Percentiles rank a stretch among this genome's conserved stretches.
Evolutionary conservation across 2,113 vertebrate species (phyloP).

Genomic region (Sebastes fasciatus): DNA sequence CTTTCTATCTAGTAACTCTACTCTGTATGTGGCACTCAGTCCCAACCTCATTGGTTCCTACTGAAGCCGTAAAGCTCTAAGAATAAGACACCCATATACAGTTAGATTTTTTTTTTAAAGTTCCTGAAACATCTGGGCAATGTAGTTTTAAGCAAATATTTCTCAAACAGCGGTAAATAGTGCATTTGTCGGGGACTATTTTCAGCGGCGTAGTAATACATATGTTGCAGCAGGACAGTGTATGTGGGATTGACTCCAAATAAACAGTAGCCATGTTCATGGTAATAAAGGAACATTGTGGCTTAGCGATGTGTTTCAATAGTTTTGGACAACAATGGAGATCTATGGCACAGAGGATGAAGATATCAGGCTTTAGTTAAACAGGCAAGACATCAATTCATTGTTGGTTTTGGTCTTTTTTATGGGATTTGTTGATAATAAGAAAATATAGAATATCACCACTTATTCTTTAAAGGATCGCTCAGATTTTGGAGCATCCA

Average conservation of each 20-base stretch:
- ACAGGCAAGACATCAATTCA: not conserved
- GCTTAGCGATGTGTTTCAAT: not conserved
- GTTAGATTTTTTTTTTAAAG: too few species aligned
- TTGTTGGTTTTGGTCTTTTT: not conserved
- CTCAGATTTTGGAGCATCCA: not conserved
- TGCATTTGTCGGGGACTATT: not conserved
- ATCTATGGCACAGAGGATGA: not conserved
- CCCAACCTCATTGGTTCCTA: not conserved
- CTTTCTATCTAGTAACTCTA: not conserved
- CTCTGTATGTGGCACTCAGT: too few species aligned
- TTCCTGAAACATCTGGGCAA: not conserved
- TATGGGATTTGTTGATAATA: not conserved
- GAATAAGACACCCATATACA: not conserved
- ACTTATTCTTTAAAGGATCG: not conserved
- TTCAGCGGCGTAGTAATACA: not conserved
- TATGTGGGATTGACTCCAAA: too few species aligned
- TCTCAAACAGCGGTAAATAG: not conserved
- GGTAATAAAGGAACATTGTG: too few species aligned
- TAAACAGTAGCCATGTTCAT: too few species aligned
- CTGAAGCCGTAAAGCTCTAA: not conserved
- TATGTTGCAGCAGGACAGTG: too few species aligned
- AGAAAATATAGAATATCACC: not conserved
- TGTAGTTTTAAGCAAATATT: not conserved
- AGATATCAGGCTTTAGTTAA: not conserved
- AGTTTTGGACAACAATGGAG: not conserved